phyloP scores from a whole-genome alignment of 1,140 invertebrate species.

The Pseudobourletiella spinata region DNA sequence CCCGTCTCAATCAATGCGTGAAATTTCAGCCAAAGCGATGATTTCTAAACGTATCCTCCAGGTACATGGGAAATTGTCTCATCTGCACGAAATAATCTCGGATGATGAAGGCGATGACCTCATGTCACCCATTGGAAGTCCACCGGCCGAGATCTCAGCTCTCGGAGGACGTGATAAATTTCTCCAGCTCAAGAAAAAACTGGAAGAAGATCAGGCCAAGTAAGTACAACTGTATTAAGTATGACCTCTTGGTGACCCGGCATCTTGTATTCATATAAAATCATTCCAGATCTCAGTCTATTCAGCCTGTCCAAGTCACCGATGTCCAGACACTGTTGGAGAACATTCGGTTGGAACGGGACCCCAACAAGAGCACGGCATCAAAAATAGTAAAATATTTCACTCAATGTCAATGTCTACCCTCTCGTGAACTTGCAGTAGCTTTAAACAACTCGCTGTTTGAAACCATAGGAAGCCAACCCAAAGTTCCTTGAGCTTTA shows the following conservation, averaged over 20 bases:
- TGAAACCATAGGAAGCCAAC: conserved; percentile 15
- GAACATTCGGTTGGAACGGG: conserved; percentile 7
- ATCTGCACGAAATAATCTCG: neutral
- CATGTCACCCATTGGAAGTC: conserved; percentile 21
- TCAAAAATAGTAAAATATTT: conserved; percentile 5
- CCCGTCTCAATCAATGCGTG: neutral
- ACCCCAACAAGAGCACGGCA: neutral
- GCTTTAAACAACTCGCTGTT: neutral
- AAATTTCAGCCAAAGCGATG: neutral
- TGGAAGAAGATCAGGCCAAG: conserved; percentile 25
- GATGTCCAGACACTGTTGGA: conserved; percentile 15
- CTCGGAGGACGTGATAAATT: conserved; percentile 15
- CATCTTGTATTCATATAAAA: neutral
- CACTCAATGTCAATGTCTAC: neutral
- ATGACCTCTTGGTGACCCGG: neutral
- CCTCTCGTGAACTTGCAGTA: neutral
- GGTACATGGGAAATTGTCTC: neutral
- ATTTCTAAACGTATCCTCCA: neutral
- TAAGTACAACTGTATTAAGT: neutral
- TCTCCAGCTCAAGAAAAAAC: conserved; percentile 19
- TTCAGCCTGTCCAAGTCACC: too few relatives aligned
- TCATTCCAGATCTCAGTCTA: neutral
- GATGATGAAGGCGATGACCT: conserved; percentile 13
- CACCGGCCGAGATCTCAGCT: conserved; percentile 4
- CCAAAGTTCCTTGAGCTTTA: conserved; percentile 22